These are phyloP conservation scores for Brachyopa scutellaris DNA, from an alignment of 2,888 invertebrate species.

Conservation along the genomic window DNA sequence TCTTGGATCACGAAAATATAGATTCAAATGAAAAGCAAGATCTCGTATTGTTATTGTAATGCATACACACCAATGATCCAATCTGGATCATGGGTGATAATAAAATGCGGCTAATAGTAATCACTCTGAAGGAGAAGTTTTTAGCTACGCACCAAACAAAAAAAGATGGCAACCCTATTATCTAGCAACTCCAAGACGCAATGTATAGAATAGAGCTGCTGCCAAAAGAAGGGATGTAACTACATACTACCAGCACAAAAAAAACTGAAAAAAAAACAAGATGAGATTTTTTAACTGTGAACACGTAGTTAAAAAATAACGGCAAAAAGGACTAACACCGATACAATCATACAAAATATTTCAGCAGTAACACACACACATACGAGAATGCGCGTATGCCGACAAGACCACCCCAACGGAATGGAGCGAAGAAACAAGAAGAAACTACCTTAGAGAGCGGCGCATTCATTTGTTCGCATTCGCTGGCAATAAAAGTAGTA, in stretches of 20 bases:
- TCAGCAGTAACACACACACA: constrained; percentile 24
- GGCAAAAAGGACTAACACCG: constrained; percentile 73
- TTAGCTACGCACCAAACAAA: too few species aligned
- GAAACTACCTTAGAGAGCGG: constrained; percentile 77
- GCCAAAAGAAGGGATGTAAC: constrained; percentile 72
- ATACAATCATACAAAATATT: constrained; percentile 30
- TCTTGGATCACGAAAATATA: too few species aligned
- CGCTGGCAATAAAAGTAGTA: constrained; percentile 82
- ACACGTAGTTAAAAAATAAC: constrained; percentile 78
- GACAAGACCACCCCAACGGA: constrained; percentile 64
- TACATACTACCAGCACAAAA: constrained; percentile 72
- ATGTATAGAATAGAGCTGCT: constrained; percentile 70
- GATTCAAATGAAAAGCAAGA: too few species aligned
- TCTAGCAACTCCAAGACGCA: constrained; percentile 64
- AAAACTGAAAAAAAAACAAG: constrained; percentile 75
- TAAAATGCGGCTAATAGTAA: too few species aligned
- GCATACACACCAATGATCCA: too few species aligned
- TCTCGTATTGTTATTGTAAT: too few species aligned
- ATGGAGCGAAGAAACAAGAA: constrained; percentile 68
- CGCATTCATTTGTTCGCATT: constrained; percentile 73
- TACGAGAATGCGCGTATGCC: constrained; percentile 55
- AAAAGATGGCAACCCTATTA: constrained; percentile 47
- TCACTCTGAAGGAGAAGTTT: too few species aligned
- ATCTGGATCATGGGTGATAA: too few species aligned
- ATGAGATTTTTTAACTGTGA: constrained; percentile 79